Evolutionary conservation across 1,140 invertebrate species (phyloP), one percentile per base, ranked within the genome.

Genomic region (Macrosteles quadrilineatus): DNA sequence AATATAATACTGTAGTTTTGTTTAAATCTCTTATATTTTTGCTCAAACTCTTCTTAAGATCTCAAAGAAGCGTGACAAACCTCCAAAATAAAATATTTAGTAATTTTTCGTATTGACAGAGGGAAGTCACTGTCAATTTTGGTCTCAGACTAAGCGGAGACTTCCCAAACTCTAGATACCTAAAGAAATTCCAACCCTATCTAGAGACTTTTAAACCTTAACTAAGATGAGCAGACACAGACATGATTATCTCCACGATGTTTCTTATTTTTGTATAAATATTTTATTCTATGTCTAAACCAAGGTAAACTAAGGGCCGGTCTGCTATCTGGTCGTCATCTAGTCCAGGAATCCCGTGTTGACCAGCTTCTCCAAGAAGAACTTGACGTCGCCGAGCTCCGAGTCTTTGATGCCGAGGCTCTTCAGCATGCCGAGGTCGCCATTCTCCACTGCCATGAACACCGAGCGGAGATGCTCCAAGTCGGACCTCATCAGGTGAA

Each of bases 391-490:
- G n/a, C 95, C 94, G 30, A 97, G 84, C 79, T 98, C 96, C 0
- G 94, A 95, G 80, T 97, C 95, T 81, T 96, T 96, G 79, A 97
- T 96, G 53, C 95, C 95, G 29, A 97, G 85, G 11, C 93, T 94
- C 80, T 96, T 96, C 43, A 98, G 84, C 89, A 96, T 95, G 67
- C 94, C 93, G 19, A 96, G 85, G 80, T 97, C 94, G 2, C 95
- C 96, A 77, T 96, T 96, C 78, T 97, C 94, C n/a, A 98, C 95
- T 0, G 95, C 95, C 88, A 97, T 93, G 81, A 98, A 96, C 11
- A 97, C 94, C 1, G 93, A 94, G 77, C 95, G 90, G 71, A 98
- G 85, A 78, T 97, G 94, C 77, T 96, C 94, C 75, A 96, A 81
- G 79, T 97, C 95, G 1, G 91, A 89, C 71, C 93, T 83, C 88